Base-by-base conservation (phyloP, 1,140 invertebrate genomes). In the Halictus rubicundus region DNA sequence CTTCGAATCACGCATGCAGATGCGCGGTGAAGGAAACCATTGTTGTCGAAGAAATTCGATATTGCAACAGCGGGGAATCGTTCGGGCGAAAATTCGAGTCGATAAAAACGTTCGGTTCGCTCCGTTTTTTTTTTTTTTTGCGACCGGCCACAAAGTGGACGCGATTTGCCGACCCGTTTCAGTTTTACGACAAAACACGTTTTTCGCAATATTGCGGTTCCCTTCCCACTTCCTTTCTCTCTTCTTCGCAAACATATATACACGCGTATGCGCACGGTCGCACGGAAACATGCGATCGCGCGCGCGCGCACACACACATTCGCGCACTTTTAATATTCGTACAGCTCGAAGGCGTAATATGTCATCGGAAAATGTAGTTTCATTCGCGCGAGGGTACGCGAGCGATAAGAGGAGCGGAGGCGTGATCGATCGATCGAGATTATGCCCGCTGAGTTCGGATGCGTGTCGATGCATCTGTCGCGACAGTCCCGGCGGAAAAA, bases 151-250 rank as follows among this genome's bases (percentile, higher is more conserved):
- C 75, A 71, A 78, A 78, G 32, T 78, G 75, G 57, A 78, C 42
- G 23, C 19, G 23, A 16, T 27, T 52, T 52, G 46, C 66, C 37
- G 19, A 8, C 23, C 63, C 75, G 75, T 78, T 63, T 71, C 75
- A 42, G 23, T 71, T 78, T 78, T 78, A 78, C 68, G 68, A 64
- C 59, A 59, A 64, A 78, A 52, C 69, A 64, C 65, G 69, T 37
- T 63, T 71, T 39, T 42, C 68, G 68, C 23, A 52, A 39, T 71
- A 78, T 71, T 71, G 46, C 57, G 12, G 19, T 3, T 16, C 25
- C 23, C 27, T 63, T 23, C 27, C 23, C n/a, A n/a, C 37, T 57
- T 57, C 49, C 61, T 54, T 42, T 12, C 39, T 54, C 23, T 65
- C 49, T 54, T 54, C 49, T 46, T 12, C 42, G 42, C 39, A 12